These are phyloP conservation scores for Mythimna loreyi DNA, from an alignment of 2,888 invertebrate species.

Conservation along the genomic window DNA sequence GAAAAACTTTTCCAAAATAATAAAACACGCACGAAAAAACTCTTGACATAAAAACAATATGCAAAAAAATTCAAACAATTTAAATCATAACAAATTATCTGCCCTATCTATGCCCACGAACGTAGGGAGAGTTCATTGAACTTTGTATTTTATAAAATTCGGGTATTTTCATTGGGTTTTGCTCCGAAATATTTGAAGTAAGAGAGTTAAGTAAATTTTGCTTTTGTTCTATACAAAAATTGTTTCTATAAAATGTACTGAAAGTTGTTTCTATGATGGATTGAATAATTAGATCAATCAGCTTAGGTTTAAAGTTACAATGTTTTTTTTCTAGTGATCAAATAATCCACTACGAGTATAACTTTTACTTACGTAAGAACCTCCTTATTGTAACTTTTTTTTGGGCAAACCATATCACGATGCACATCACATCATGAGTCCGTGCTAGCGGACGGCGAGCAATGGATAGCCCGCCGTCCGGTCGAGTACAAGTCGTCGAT, in stretches of 20 bases:
- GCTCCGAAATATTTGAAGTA: slow-evolving; percentile 13
- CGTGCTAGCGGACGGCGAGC: too few species aligned
- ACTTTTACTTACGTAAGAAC: neutral
- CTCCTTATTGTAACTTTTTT: too few species aligned
- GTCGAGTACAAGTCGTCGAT: too few species aligned
- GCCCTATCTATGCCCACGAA: slow-evolving; percentile 24
- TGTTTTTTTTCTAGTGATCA: neutral
- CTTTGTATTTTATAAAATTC: slow-evolving; percentile 51
- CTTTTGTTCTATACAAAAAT: slow-evolving; percentile 37
- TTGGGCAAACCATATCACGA: too few species aligned
- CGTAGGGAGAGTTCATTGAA: slow-evolving; percentile 56
- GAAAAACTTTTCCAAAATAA: neutral
- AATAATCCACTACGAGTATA: too few species aligned
- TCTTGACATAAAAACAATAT: slow-evolving; percentile 19
- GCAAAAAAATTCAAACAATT: slow-evolving; percentile 39
- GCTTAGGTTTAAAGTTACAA: neutral
- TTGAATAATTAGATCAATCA: neutral
- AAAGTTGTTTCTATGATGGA: neutral
- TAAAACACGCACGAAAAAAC: slow-evolving; percentile 2
- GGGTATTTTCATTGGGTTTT: slow-evolving; percentile 41
- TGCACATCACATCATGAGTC: too few species aligned
- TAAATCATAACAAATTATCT: slow-evolving; percentile 55
- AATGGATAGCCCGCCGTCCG: too few species aligned
- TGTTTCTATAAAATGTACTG: slow-evolving; percentile 3
- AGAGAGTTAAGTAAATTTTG: slow-evolving; percentile 33